These are phyloP conservation scores for Gymnopithys bicolor DNA, from an alignment of 2,797 vertebrate genomes.

Conservation along the genomic window DNA sequence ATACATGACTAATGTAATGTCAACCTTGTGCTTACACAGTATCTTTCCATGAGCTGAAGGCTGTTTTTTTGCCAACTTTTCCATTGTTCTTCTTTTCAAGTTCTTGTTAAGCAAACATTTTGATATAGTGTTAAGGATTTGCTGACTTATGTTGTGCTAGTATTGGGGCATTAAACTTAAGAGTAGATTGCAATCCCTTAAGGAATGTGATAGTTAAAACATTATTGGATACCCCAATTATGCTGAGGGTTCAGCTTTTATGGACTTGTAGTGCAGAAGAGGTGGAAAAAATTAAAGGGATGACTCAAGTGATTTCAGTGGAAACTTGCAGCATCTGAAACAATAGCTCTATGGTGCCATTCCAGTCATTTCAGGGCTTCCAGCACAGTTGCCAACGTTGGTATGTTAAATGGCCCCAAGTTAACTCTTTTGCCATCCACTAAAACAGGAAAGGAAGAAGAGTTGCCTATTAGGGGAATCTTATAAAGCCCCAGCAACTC, in stretches of 20 bases:
- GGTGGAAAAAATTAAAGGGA: not conserved
- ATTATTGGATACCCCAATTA: not conserved
- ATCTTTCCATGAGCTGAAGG: not conserved
- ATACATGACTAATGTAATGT: not conserved
- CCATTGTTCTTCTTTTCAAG: slow-evolving; percentile 6
- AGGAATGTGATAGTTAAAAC: not conserved
- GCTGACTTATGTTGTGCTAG: not conserved
- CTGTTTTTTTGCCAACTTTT: not conserved
- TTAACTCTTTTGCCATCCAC: slow-evolving; percentile 16
- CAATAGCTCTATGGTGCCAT: not conserved
- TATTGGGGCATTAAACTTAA: not conserved
- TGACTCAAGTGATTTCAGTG: not conserved
- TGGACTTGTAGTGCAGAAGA: not conserved
- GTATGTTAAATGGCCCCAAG: not conserved
- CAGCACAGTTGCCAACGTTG: not conserved
- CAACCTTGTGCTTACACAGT: not conserved
- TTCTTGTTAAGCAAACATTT: not conserved
- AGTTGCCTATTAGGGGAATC: not conserved
- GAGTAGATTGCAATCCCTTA: not conserved
- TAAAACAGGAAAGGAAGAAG: not conserved
- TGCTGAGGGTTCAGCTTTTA: not conserved
- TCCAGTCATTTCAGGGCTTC: not conserved
- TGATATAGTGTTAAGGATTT: not conserved
- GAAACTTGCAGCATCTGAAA: slow-evolving; percentile 6
- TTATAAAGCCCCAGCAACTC: not conserved